Percentiles rank a stretch among this genome's conserved stretches.
phyloP scores from a whole-genome alignment of 2,888 invertebrate genomes.

The Archaeoteleia sp. region DNA sequence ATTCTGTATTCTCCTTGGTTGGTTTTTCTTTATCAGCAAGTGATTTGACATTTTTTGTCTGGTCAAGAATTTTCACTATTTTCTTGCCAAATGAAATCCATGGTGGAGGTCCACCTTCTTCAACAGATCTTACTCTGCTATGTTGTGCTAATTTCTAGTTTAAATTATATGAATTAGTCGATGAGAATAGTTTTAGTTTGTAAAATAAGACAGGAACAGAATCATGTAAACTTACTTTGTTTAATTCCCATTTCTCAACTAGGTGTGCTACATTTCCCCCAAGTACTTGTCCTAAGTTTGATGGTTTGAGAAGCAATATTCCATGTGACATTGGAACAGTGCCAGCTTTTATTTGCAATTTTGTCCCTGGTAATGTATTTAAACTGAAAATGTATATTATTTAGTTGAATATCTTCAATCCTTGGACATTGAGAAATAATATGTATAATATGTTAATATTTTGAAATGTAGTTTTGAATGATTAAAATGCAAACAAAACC shows the following conservation, averaged over 20 bases:
- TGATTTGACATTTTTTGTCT: conserved; percentile 84
- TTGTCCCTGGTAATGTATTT: conserved; percentile 93
- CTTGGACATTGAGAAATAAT: no score
- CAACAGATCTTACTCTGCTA: conserved; percentile 77
- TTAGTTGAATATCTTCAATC: no score
- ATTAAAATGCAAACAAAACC: no score
- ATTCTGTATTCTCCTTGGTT: conserved; percentile 85
- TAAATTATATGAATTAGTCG: no score
- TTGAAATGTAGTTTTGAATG: no score
- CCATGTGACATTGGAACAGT: conserved; percentile 82
- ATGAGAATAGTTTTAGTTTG: no score
- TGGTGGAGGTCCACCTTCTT: conserved; percentile 88
- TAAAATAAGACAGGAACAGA: no score
- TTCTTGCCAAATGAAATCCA: conserved; percentile 95
- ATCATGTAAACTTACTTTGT: conserved; percentile 73
- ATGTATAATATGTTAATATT: no score
- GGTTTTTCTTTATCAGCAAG: conserved; percentile 79
- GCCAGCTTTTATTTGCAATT: conserved; percentile 79
- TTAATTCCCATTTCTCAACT: conserved; percentile 92
- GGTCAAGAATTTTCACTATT: conserved; percentile 78
- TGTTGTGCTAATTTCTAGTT: conserved; percentile 70
- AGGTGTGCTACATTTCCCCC: conserved; percentile 90
- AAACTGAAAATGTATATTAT: no score
- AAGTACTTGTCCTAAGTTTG: conserved; percentile 80
- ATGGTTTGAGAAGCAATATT: conserved; percentile 82